Percentiles rank a stretch among this genome's conserved stretches.
phyloP scores from a whole-genome alignment of 1,140 invertebrate species.

The Macrobrachium rosenbergii region DNA sequence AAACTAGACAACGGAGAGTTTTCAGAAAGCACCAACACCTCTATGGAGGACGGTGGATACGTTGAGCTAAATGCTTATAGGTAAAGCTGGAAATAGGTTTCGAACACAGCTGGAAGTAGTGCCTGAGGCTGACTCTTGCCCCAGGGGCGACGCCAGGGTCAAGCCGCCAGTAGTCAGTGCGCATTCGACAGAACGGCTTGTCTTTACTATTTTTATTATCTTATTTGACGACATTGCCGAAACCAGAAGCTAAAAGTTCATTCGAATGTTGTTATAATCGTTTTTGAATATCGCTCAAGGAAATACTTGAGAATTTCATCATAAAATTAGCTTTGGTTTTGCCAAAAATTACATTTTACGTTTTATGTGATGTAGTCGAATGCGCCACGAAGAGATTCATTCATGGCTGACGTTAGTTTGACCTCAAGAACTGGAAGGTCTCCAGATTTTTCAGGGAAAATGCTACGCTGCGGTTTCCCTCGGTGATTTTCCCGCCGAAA shows the following conservation, averaged over 20 bases:
- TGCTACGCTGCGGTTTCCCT: neutral
- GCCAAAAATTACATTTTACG: neutral
- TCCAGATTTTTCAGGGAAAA: neutral
- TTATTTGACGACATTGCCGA: neutral
- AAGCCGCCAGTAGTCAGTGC: slow-evolving; percentile 25
- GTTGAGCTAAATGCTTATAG: too few relatives aligned
- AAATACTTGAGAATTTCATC: too few relatives aligned
- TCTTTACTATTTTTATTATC: neutral
- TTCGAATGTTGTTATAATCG: too few relatives aligned
- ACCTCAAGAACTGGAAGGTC: neutral
- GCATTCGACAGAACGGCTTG: slow-evolving; percentile 34
- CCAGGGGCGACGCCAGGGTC: slow-evolving; percentile 56
- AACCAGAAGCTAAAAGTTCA: too few relatives aligned
- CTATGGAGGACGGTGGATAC: too few relatives aligned
- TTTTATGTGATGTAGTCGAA: neutral
- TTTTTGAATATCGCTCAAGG: too few relatives aligned
- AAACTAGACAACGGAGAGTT: too few relatives aligned
- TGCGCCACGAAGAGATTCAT: slow-evolving; percentile 41
- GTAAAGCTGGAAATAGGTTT: neutral
- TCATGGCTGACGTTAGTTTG: slow-evolving; percentile 49
- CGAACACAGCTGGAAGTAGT: slow-evolving; percentile 31
- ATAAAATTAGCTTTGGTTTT: neutral
- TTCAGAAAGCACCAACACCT: too few relatives aligned
- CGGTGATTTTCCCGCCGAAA: neutral
- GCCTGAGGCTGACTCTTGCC: slow-evolving; percentile 31